Conservation (phyloP, 2,113 vertebrate species). For the Lepus americanus region DNA sequence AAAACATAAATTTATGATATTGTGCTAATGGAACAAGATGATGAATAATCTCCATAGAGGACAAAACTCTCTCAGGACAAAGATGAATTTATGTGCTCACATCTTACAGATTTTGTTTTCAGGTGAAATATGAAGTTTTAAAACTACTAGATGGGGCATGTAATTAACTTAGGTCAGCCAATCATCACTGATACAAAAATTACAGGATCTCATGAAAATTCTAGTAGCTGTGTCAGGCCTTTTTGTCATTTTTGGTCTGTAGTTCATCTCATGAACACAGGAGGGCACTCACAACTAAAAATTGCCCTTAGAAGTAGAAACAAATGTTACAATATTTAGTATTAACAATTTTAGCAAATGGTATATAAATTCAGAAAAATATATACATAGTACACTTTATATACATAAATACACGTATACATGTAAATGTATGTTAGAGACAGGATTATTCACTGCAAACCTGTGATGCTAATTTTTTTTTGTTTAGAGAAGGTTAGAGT, state of each 20-base stretch:
- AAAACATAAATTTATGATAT: background rate
- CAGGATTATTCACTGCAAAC: background rate
- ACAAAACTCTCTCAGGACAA: background rate
- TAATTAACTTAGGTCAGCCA: background rate
- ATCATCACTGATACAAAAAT: background rate
- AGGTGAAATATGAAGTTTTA: background rate
- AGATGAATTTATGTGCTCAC: background rate
- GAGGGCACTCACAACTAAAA: slow-evolving; percentile 77
- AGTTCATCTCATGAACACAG: slow-evolving; percentile 77
- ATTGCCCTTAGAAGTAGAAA: background rate
- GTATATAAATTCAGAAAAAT: background rate
- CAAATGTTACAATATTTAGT: background rate
- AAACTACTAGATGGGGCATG: background rate
- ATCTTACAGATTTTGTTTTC: background rate
- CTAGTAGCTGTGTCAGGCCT: background rate
- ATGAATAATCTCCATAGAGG: background rate
- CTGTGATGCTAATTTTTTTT: background rate
- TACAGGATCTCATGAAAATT: background rate
- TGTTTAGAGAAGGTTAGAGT: background rate
- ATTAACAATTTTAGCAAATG: background rate
- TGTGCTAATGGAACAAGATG: slow-evolving; percentile 10
- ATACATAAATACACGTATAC: background rate
- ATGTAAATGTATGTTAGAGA: background rate
- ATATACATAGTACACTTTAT: background rate
- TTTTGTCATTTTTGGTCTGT: slow-evolving; percentile 1